Evolutionary conservation across 2,888 invertebrate genomes (phyloP).

Genomic region (Thymelicus sylvestris): DNA sequence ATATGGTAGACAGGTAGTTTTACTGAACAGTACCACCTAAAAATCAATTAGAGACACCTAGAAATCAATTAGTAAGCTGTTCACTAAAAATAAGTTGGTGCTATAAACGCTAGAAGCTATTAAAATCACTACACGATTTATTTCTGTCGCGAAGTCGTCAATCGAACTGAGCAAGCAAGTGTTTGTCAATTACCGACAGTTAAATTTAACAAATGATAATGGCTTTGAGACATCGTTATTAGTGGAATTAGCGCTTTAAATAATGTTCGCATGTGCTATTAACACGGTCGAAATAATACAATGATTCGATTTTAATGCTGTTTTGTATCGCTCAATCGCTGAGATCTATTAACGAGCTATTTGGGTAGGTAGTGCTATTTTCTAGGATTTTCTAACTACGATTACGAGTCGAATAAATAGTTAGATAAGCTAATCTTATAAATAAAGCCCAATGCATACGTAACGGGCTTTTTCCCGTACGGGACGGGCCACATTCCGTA

Average conservation of each 20-base stretch:
- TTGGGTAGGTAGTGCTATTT: not conserved
- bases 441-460: too few species aligned
- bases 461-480: too few species aligned
- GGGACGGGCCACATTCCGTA: too few species aligned
- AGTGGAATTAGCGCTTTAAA: conserved; percentile 7
- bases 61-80: conserved; percentile 14
- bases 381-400: not conserved
- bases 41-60: not conserved
- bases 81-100: conserved; percentile 12
- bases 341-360: conserved; percentile 5
- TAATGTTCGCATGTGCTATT: not conserved
- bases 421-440: too few species aligned
- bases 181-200: conserved; percentile 31
- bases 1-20: too few species aligned
- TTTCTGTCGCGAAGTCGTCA: conserved; percentile 28
- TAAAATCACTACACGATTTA: conserved; percentile 26
- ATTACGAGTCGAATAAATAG: too few species aligned
- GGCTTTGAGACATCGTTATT: conserved; percentile 16
- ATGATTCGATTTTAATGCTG: not conserved
- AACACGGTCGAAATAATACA: not conserved
- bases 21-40: too few species aligned
- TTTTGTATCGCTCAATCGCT: not conserved
- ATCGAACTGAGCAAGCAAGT: conserved; percentile 13
- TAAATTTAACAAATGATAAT: conserved; percentile 26
- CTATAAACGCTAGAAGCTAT: conserved; percentile 21